Percentiles rank a stretch among this genome's conserved stretches.
Evolutionary conservation across 2,888 invertebrate genomes (phyloP).

Genomic region (Callyntrura sp.): DNA sequence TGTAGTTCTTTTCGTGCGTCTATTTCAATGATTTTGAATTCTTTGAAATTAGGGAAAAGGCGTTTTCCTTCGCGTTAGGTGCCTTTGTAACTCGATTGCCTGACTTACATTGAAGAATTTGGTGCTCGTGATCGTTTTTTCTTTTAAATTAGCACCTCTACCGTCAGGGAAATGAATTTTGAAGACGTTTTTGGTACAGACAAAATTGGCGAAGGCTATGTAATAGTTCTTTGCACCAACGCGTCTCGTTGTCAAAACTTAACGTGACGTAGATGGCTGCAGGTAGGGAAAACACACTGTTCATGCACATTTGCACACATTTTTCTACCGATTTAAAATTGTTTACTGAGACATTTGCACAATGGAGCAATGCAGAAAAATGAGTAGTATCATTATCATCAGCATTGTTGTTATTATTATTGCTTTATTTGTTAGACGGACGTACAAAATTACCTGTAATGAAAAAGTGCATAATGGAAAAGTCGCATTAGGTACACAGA

Average conservation of each 20-base stretch:
- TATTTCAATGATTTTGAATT: background rate
- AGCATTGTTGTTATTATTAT: conserved; percentile 52
- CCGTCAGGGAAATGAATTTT: conserved; percentile 26
- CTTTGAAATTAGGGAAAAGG: conserved; percentile 8
- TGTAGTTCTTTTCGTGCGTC: too few relatives aligned
- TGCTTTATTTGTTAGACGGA: conserved; percentile 63
- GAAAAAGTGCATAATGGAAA: conserved; percentile 52
- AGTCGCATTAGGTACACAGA: conserved; percentile 44
- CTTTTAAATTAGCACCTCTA: background rate
- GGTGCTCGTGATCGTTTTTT: background rate
- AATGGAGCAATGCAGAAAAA: conserved; percentile 29
- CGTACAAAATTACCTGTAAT: conserved; percentile 58
- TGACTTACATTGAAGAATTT: background rate
- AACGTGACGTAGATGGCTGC: conserved; percentile 1
- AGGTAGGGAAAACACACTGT: conserved; percentile 18
- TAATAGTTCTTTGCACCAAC: conserved; percentile 1
- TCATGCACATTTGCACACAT: conserved; percentile 20
- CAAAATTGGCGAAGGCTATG: background rate
- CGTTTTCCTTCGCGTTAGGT: background rate
- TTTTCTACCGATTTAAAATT: conserved; percentile 44
- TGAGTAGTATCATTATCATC: conserved; percentile 30
- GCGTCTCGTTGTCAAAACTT: background rate
- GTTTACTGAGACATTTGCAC: conserved; percentile 25
- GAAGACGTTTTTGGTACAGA: conserved; percentile 5
- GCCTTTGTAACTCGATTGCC: background rate